phyloP scores from a whole-genome alignment of 2,888 invertebrate genomes.

The Pachydiplax longipennis region DNA sequence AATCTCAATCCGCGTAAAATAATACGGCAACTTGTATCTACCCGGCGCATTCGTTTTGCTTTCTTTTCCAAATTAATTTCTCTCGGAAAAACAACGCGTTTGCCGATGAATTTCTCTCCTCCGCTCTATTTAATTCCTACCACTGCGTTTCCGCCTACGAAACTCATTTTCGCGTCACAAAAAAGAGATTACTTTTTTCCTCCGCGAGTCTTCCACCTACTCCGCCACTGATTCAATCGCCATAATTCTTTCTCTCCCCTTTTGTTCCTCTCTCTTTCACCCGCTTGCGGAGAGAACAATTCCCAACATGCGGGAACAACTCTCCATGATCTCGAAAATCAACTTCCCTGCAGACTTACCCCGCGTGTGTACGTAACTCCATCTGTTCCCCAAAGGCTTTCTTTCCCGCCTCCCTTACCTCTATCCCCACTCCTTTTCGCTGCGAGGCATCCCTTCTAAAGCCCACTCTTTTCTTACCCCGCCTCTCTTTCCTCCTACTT shows the following conservation, averaged over 20 bases:
- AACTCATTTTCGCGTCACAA: background rate
- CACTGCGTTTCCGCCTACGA: background rate
- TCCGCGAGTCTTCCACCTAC: background rate
- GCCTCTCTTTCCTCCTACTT: background rate
- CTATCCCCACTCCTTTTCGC: background rate
- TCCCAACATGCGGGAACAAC: background rate
- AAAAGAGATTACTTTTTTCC: background rate
- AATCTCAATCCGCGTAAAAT: no score
- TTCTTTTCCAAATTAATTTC: background rate
- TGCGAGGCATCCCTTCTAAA: background rate
- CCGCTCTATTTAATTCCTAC: background rate
- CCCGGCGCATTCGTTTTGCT: background rate
- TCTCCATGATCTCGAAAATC: constrained; percentile 4
- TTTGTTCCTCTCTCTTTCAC: background rate
- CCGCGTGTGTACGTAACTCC: constrained; percentile 5
- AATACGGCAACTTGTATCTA: no score
- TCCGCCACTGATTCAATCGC: background rate
- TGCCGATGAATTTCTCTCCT: background rate
- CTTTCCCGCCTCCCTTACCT: background rate
- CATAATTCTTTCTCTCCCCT: background rate
- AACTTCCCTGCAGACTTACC: background rate
- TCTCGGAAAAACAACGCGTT: background rate
- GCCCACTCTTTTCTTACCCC: background rate
- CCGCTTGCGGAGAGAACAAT: background rate
- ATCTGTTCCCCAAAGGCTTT: constrained; percentile 41